Evolutionary conservation across 1,140 invertebrate species (phyloP).

Genomic region (Drosophila parvula): DNA sequence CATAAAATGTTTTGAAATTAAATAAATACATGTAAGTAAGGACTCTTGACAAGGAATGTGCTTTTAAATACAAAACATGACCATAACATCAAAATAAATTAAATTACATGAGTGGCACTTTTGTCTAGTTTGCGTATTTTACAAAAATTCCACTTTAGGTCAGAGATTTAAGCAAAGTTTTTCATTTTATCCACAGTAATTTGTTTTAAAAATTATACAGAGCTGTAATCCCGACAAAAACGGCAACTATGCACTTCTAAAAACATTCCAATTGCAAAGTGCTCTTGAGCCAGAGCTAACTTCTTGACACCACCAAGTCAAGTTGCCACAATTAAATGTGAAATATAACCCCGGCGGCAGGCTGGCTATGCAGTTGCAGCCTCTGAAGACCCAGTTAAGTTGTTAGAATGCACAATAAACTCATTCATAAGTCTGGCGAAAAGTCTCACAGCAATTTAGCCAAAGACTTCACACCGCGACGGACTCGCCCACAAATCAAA

Average conservation of each 20-base stretch:
- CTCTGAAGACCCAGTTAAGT: constrained; percentile 47
- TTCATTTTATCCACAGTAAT: constrained; percentile 1
- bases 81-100: not conserved
- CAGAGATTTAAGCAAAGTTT: not conserved
- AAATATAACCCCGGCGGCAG: constrained; percentile 26
- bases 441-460: constrained; percentile 53
- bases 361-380: constrained; percentile 20
- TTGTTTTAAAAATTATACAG: not conserved
- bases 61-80: not conserved
- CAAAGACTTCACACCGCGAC: constrained; percentile 44
- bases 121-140: not conserved
- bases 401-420: constrained; percentile 53
- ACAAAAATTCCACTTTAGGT: not conserved
- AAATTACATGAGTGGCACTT: not conserved
- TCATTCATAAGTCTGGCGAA: constrained; percentile 47
- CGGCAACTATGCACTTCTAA: constrained; percentile 15
- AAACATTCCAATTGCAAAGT: constrained; percentile 18
- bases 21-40: not conserved
- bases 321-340: constrained; percentile 43
- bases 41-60: not conserved
- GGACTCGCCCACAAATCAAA: constrained; percentile 49
- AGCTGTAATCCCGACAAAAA: not conserved
- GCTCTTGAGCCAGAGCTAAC: constrained; percentile 18
- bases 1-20: not conserved
- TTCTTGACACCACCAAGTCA: constrained; percentile 28